Evolutionary conservation across 2,797 vertebrate genomes (phyloP).

Genomic region (Microctenopoma lineatum): DNA sequence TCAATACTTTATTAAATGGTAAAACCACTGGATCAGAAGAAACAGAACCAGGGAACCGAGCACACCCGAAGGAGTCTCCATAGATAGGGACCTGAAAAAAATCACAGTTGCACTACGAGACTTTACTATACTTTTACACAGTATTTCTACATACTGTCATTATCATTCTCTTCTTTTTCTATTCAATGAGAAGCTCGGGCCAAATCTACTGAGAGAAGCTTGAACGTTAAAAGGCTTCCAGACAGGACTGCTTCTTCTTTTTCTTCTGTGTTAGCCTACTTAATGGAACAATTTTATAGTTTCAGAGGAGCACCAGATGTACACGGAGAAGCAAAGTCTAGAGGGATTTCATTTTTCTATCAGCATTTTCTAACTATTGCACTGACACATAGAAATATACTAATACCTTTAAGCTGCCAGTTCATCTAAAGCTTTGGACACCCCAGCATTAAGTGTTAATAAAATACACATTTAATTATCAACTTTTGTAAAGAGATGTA

Average conservation of each 20-base stretch:
- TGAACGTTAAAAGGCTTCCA: slow-evolving; percentile 33
- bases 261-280: not conserved
- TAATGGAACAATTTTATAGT: not conserved
- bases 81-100: slow-evolving; percentile 13
- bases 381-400: too few species aligned
- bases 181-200: slow-evolving; percentile 38
- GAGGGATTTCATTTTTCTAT: too few species aligned
- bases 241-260: slow-evolving; percentile 1
- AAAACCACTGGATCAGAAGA: not conserved
- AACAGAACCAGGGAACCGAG: not conserved
- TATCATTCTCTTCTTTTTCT: slow-evolving; percentile 43
- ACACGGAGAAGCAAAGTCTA: not conserved
- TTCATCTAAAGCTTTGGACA: too few species aligned
- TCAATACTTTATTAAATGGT: too few species aligned
- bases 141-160: slow-evolving; percentile 22
- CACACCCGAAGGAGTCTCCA: not conserved
- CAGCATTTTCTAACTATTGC: too few species aligned
- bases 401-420: too few species aligned
- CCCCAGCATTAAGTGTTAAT: not conserved
- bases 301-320: not conserved
- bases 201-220: slow-evolving; percentile 45
- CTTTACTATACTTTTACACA: not conserved
- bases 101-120: slow-evolving; percentile 44
- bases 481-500: not conserved
- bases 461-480: slow-evolving; percentile 6